Conservation (phyloP, 2,888 invertebrate genomes). For the Chrysolina haemoptera region DNA sequence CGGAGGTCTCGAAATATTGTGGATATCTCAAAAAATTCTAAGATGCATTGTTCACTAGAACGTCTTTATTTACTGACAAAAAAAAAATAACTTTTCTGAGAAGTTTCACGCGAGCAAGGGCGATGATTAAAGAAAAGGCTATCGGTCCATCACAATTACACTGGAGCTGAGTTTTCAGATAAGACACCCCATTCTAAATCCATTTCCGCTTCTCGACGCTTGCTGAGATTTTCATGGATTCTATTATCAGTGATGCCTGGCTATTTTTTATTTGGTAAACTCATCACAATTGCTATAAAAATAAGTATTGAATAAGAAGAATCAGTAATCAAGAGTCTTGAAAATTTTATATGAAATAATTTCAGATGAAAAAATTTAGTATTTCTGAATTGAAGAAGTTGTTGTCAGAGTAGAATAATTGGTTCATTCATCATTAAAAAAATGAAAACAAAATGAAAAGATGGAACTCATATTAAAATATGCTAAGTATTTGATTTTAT, state of each 20-base stretch:
- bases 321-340: too few relatives aligned
- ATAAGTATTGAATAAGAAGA: too few relatives aligned
- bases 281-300: background rate
- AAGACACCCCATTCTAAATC: slow-evolving; percentile 51
- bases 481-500: too few relatives aligned
- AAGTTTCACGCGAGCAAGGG: slow-evolving; percentile 12
- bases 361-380: too few relatives aligned
- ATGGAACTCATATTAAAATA: too few relatives aligned
- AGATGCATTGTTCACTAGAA: background rate
- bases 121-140: slow-evolving; percentile 43
- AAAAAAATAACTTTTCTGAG: background rate
- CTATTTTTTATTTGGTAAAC: background rate
- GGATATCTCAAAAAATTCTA: too few relatives aligned
- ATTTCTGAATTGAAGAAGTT: too few relatives aligned
- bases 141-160: slow-evolving; percentile 51
- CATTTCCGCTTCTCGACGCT: slow-evolving; percentile 45
- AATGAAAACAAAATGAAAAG: too few relatives aligned
- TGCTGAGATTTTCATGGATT: slow-evolving; percentile 48
- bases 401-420: too few relatives aligned
- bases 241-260: slow-evolving; percentile 39
- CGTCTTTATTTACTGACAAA: background rate
- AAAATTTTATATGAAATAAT: too few relatives aligned
- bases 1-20: too few relatives aligned
- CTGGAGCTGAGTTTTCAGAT: slow-evolving; percentile 48
- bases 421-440: too few relatives aligned